Percentiles rank a stretch among this genome's conserved stretches.
These are phyloP conservation scores for Microctonus hyperodae DNA, from an alignment of 2,888 invertebrate species.

Conservation along the genomic window DNA sequence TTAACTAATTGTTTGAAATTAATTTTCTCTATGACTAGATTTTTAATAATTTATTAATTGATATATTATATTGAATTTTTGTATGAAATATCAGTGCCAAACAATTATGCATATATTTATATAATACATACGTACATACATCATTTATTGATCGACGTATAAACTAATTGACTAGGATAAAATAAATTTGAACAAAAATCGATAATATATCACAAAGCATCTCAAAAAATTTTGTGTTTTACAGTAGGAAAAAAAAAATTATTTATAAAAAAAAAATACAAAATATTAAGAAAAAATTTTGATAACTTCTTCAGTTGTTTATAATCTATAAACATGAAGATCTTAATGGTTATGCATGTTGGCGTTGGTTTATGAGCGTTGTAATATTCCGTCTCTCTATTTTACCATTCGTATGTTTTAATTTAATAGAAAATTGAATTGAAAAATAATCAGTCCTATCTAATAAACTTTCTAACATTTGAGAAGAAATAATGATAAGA, in stretches of 20 bases:
- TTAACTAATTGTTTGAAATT: not conserved
- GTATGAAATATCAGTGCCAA: not conserved
- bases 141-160: constrained; percentile 32
- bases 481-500: not conserved
- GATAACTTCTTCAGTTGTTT: not conserved
- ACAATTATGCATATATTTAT: constrained; percentile 6
- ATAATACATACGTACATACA: no score
- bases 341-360: not conserved
- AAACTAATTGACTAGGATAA: constrained; percentile 55
- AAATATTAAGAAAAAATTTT: not conserved
- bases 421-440: not conserved
- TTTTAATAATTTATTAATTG: constrained; percentile 1
- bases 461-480: not conserved
- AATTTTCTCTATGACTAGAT: not conserved
- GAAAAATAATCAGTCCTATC: not conserved
- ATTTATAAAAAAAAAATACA: not conserved
- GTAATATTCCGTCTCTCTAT: not conserved
- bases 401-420: not conserved
- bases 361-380: not conserved
- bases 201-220: not conserved
- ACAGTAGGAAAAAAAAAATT: not conserved
- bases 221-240: not conserved
- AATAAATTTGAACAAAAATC: constrained; percentile 16
- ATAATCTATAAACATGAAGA: not conserved
- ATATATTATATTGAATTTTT: not conserved